A percentile compares a stretch with the other conserved stretches of the same genome.
These are phyloP conservation scores for Pipistrellus pygmaeus DNA, from an alignment of 2,797 vertebrate species.

Conservation along the genomic window DNA sequence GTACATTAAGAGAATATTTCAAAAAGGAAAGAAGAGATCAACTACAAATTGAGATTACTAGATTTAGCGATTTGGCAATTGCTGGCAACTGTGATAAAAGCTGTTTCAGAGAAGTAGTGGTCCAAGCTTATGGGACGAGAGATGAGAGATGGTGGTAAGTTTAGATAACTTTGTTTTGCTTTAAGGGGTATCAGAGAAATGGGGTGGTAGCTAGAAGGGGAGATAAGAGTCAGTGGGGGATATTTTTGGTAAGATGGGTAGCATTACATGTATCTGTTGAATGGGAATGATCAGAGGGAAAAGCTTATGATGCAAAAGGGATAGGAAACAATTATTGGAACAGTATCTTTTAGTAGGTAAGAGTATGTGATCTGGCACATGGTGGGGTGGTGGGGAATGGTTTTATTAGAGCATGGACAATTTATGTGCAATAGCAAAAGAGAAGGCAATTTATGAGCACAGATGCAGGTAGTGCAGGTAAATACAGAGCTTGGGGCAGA, in stretches of 20 bases:
- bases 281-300: neutral
- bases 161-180: neutral
- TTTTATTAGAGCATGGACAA: neutral
- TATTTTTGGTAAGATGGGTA: neutral
- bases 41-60: neutral
- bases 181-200: slow-evolving; percentile 31
- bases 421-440: neutral
- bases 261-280: neutral
- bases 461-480: neutral
- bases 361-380: neutral
- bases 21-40: neutral
- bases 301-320: neutral
- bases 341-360: neutral
- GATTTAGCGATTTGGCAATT: neutral
- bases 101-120: neutral
- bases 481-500: neutral
- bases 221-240: neutral
- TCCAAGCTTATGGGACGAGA: neutral
- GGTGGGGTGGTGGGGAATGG: neutral
- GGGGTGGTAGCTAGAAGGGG: neutral
- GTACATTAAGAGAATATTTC: slow-evolving; percentile 1
- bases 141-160: neutral
- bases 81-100: neutral
- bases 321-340: neutral
- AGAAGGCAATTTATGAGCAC: neutral